A percentile compares a stretch with the other conserved stretches of the same genome.
Evolutionary conservation across 2,888 invertebrate species (phyloP).

Genomic region (Poecilobothrus nobilitatus): DNA sequence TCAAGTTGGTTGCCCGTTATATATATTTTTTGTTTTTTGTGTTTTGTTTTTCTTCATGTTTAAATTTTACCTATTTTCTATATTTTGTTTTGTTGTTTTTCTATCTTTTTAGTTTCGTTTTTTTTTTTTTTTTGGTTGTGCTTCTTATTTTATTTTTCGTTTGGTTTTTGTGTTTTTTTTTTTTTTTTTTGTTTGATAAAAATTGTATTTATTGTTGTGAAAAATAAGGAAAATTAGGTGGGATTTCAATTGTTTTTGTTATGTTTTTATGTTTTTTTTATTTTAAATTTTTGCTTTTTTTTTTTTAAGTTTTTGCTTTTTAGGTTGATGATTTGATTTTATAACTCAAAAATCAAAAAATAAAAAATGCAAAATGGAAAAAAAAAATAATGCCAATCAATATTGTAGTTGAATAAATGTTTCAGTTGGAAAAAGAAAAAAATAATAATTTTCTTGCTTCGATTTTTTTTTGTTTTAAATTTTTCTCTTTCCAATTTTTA

Average conservation of each 20-base stretch:
- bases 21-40: not conserved
- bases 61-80: not conserved
- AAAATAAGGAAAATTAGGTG: constrained; percentile 1
- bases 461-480: too few species aligned
- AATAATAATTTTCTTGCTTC: too few species aligned
- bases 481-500: too few species aligned
- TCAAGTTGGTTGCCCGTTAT: not conserved
- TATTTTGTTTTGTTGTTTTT: not conserved
- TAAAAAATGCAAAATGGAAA: too few species aligned
- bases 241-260: not conserved
- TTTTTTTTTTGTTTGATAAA: not conserved
- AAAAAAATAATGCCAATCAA: not conserved
- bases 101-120: not conserved
- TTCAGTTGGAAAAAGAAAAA: too few species aligned
- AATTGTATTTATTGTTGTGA: not conserved
- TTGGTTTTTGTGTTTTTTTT: not conserved
- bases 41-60: too few species aligned
- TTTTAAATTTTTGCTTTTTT: not conserved
- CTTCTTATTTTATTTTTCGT: too few species aligned
- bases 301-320: not conserved
- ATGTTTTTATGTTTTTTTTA: not conserved
- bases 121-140: not conserved
- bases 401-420: not conserved
- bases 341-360: not conserved
- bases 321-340: constrained; percentile 6